Percentiles rank a stretch among this genome's conserved stretches.
Conservation (phyloP, 2,888 invertebrate species). For the Bombyx huttoni region DNA sequence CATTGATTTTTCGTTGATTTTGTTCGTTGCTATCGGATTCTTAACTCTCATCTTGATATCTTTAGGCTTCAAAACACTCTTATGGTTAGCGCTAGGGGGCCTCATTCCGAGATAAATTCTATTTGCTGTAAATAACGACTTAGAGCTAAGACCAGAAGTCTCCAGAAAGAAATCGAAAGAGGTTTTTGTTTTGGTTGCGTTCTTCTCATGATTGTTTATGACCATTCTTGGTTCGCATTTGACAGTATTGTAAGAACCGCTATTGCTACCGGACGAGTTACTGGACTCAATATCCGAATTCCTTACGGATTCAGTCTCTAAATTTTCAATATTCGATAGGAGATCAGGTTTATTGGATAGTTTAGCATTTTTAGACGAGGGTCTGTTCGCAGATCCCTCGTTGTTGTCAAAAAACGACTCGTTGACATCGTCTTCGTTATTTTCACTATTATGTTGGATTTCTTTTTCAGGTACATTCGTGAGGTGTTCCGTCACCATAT, state of each 20-base stretch:
- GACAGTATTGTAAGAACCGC: constrained; percentile 58
- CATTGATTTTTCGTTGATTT: constrained; percentile 69
- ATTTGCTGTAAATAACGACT: constrained; percentile 77
- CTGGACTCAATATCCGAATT: constrained; percentile 80
- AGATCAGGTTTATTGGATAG: constrained; percentile 68
- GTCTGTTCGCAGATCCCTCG: constrained; percentile 34
- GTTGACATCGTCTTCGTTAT: constrained; percentile 27
- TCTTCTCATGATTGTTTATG: constrained; percentile 31
- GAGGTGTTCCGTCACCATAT: constrained; percentile 53
- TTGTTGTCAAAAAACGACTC: constrained; percentile 43
- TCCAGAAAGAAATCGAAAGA: constrained; percentile 84
- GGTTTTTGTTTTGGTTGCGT: constrained; percentile 52
- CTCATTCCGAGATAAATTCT: constrained; percentile 53
- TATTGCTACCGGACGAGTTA: constrained; percentile 68
- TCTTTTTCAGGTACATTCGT: constrained; percentile 50
- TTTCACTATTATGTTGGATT: constrained; percentile 29
- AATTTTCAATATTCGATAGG: constrained; percentile 68
- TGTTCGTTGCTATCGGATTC: constrained; percentile 74
- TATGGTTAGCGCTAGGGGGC: constrained; percentile 79
- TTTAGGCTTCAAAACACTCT: constrained; percentile 82
- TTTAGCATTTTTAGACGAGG: constrained; percentile 50
- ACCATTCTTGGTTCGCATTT: constrained; percentile 60
- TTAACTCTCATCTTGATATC: constrained; percentile 83
- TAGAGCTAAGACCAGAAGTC: constrained; percentile 84
- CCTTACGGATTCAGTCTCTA: constrained; percentile 73